Conservation (phyloP, 2,113 vertebrate species). For the Pagrus major region DNA sequence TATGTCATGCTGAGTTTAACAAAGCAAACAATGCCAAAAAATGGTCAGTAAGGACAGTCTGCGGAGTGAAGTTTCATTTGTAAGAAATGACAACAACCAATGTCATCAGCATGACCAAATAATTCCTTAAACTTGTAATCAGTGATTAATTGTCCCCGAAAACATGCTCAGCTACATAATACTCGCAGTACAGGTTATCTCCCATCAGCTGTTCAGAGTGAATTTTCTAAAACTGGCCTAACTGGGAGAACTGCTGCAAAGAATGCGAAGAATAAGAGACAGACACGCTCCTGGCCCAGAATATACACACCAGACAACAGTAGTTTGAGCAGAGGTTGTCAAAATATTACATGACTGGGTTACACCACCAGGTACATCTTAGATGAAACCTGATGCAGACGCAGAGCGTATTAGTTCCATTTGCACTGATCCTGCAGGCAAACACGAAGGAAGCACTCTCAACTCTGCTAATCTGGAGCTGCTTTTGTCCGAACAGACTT, state of each 20-base stretch:
- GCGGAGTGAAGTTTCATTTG: not conserved
- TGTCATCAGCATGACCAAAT: not conserved
- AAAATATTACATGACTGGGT: not conserved
- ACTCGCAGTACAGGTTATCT: not conserved
- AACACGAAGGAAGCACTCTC: not conserved
- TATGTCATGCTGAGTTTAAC: not conserved
- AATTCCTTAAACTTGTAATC: not conserved
- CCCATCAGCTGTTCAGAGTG: not conserved
- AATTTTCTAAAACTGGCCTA: conserved; percentile 3
- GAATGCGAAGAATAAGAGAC: not conserved
- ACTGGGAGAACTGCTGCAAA: not conserved
- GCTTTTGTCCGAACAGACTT: not conserved
- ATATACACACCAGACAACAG: not conserved
- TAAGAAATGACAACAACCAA: not conserved
- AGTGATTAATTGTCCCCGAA: not conserved
- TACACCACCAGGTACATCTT: not conserved
- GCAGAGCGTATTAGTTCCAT: not conserved
- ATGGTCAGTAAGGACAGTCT: not conserved
- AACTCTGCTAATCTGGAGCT: not conserved
- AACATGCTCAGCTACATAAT: conserved; percentile 7
- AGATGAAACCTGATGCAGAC: not conserved
- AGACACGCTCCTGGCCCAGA: not conserved
- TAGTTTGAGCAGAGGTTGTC: not conserved
- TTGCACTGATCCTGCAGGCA: not conserved
- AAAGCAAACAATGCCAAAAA: not conserved